Conservation (phyloP, 1,140 invertebrate species). For the Scaptomyza montana region DNA sequence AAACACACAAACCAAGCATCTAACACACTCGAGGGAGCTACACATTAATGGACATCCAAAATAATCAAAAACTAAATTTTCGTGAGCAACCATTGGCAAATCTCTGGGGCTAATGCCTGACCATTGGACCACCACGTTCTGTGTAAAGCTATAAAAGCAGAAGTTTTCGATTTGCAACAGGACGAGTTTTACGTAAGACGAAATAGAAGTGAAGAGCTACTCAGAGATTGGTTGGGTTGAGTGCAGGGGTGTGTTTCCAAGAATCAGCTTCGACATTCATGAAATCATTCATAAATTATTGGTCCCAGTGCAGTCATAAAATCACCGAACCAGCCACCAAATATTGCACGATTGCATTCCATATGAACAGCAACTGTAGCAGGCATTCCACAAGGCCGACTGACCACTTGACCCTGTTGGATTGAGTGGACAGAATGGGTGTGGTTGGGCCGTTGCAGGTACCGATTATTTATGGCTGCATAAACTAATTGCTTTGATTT, state of each 20-base stretch:
- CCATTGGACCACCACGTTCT: conserved; percentile 28
- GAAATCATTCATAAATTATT: conserved; percentile 82
- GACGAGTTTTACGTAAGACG: conserved; percentile 45
- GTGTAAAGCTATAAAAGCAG: conserved; percentile 51
- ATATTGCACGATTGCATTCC: conserved; percentile 73
- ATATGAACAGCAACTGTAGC: conserved; percentile 35
- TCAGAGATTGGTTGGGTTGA: conserved; percentile 15
- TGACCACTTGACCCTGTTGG: not conserved
- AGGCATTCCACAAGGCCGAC: conserved; percentile 16
- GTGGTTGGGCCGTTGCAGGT: conserved; percentile 10
- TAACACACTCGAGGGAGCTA: conserved; percentile 56
- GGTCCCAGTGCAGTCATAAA: conserved; percentile 78
- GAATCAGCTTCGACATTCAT: conserved; percentile 71
- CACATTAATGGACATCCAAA: conserved; percentile 78
- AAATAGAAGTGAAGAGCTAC: conserved; percentile 1
- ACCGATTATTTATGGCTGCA: conserved; percentile 44
- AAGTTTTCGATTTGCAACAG: conserved; percentile 55
- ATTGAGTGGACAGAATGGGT: not conserved
- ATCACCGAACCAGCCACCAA: conserved; percentile 68
- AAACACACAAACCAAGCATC: conserved; percentile 13
- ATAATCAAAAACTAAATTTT: conserved; percentile 81
- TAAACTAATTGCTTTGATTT: conserved; percentile 55
- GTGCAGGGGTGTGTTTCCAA: not conserved
- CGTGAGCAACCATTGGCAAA: conserved; percentile 30
- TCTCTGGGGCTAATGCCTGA: conserved; percentile 51